Evolutionary conservation across 2,888 invertebrate species (phyloP).

Genomic region (Cephus rjabovi): DNA sequence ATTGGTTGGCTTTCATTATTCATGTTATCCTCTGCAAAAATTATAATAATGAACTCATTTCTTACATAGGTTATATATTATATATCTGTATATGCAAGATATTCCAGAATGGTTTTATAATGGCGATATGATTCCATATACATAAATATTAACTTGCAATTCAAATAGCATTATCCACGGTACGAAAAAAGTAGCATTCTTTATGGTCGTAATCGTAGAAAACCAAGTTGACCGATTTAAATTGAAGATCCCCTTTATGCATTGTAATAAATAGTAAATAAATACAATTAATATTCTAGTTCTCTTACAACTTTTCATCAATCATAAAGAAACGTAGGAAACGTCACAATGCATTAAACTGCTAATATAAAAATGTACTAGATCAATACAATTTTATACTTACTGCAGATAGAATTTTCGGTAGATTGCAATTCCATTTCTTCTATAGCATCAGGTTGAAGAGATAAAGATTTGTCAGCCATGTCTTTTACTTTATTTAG

Average conservation of each 20-base stretch:
- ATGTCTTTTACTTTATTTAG: background rate
- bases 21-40: constrained; percentile 38
- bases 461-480: background rate
- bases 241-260: background rate
- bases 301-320: background rate
- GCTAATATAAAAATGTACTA: background rate
- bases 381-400: background rate
- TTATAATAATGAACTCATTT: background rate
- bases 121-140: background rate
- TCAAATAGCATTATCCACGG: too few relatives aligned
- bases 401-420: background rate
- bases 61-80: background rate
- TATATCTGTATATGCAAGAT: background rate
- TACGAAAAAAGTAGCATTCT: too few relatives aligned
- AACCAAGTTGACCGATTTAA: too few relatives aligned
- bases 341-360: background rate
- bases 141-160: too few relatives aligned
- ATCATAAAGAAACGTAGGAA: background rate
- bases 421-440: background rate
- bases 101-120: background rate
- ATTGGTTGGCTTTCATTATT: constrained; percentile 53
- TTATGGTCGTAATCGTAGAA: too few relatives aligned
- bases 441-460: background rate
- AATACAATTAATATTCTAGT: background rate
- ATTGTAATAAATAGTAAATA: background rate